Evolutionary conservation across 2,797 vertebrate species (phyloP), one percentile per base, ranked within the genome.

Genomic region (Tarsius wallacei): DNA sequence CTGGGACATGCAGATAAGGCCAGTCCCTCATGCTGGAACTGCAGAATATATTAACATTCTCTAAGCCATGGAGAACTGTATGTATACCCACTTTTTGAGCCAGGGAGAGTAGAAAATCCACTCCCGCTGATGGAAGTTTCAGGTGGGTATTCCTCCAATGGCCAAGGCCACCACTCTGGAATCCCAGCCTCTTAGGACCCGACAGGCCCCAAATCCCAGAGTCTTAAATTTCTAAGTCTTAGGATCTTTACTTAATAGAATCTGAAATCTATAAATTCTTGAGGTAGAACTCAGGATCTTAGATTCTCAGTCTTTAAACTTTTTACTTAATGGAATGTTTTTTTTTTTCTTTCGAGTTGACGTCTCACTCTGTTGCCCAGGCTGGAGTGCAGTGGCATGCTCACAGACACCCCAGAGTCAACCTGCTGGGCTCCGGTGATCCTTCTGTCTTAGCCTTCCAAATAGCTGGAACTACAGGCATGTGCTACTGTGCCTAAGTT

Each of bases 1-100:
- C 78, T 93, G 73, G 80, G 97, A 94, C 96, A 55, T 77, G 28
- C 74, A 98, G 97, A 98, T 97, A 97, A 97, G 90, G 78, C 26
- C 4, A 88, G 47, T 3, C 9, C 24, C n/a, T 5, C 13, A 64
- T 7, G 42, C 55, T 93, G 87, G 85, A 74, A 97, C 90, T 22
- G 17, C 74, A 68, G 97, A 94, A 96, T 96, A 77, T 70, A 96
- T 98, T 97, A 95, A 80, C 96, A 90, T 97, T 96, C 90, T 76
- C 95, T 87, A 31, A 74, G 87, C 86, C 66, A 66, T 61, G 51
- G 51, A 96, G 59, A 84, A 22, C 84, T 71, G 24, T 42, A 2
- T 63, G 83, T 22, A 6, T 66, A 11, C 28, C 12, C 55, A 49
- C 26, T 71, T 81, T 73, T 17, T 14, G 31, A 96, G 74, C 33